Evolutionary conservation across 2,113 vertebrate genomes (phyloP), one percentile per base, ranked within the genome.

Genomic region (Zosterops borbonicus): DNA sequence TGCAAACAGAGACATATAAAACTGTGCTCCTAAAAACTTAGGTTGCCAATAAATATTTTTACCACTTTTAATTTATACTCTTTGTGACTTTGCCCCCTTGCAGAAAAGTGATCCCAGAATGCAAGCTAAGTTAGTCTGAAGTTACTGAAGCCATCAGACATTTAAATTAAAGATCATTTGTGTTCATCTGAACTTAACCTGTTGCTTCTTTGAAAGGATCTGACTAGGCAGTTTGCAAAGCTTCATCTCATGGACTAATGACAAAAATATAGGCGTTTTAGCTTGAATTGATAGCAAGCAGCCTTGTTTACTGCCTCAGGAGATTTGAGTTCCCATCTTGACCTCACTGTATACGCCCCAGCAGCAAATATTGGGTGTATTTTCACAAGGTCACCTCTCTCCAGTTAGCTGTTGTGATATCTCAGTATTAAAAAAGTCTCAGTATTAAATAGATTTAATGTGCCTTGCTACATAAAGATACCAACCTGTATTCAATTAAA

Each of bases 1-100:
- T 92, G 94, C 95, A 96, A 96, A 94, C 95, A 97, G 97, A 97
- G 97, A 96, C 96, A 60, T 81, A 97, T 97, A 97, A 97, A 98
- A 95, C 59, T 24, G 62, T 87, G 69, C 92, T 95, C 96, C 92
- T 79, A 68, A 96, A 96, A 93, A 89, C 85, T 89, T 92, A 15
- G 53, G 37, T 21, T 80, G 52, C 91, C 94, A 90, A 89, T 97
- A 97, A 97, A 97, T 82, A 76, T 83, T 83, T 89, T 95, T 92
- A 84, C 91, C 46, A 9, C 28, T 90, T 95, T 84, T 82, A 80
- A 95, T 96, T 90, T 87, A 81, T 75, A 90, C 31, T 35, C 8
- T 35, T 24, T 78, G 88, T 3, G 27, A 62, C 85, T 29, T 93
- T 60, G 39, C 52, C 89, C 78, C 22, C 52, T 92, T 89, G 60